These are phyloP conservation scores for Paramuricea clavata DNA, from an alignment of 92 coral and sea anemone genomes.

Conservation along the genomic window DNA sequence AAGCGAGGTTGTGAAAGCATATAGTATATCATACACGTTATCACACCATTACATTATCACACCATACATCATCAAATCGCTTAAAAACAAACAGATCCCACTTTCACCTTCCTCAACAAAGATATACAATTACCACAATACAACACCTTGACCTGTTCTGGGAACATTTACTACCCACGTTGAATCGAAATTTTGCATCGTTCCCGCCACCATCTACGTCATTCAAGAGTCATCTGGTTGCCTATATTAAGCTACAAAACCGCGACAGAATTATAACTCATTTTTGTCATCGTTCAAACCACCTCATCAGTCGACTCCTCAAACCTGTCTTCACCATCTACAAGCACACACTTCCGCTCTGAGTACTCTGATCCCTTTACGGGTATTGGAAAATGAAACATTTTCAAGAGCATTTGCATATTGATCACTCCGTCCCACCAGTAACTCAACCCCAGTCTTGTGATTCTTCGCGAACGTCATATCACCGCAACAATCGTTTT, in stretches of 20 bases:
- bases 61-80: neutral
- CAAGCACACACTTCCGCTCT: neutral
- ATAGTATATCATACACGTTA: too few relatives aligned
- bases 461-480: neutral
- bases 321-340: neutral
- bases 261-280: neutral
- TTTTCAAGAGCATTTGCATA: neutral
- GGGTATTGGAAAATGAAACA: conserved; percentile 1
- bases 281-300: neutral
- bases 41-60: too few relatives aligned
- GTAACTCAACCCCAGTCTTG: neutral
- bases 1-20: too few relatives aligned
- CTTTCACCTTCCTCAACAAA: neutral
- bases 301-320: neutral
- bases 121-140: neutral
- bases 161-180: neutral
- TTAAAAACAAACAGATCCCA: neutral
- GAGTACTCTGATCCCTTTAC: neutral
- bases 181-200: neutral
- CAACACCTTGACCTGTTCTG: neutral
- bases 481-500: neutral
- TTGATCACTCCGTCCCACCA: neutral
- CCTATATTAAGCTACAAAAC: neutral
- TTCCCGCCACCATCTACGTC: neutral
- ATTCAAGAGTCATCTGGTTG: neutral